Base-by-base conservation (phyloP, 2,113 vertebrate species). In the Sebastes fasciatus region DNA sequence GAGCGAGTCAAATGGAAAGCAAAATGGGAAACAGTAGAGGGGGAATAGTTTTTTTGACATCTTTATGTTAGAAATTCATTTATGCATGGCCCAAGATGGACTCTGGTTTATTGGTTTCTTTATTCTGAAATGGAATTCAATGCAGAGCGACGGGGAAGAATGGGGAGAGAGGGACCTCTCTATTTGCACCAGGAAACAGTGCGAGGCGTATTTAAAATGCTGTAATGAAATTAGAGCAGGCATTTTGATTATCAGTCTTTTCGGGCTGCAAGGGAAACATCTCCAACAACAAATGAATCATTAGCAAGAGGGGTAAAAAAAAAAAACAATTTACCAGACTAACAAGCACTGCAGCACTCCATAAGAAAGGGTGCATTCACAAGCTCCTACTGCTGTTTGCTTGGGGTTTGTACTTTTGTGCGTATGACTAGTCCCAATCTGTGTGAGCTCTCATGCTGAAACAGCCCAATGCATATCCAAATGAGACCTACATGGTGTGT, bases 31-130 rank as follows among this genome's bases (percentile, higher is more conserved):
- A 79, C 66, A 77, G 70, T 74, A 42, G 43, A 79, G 17, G 49
- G 61, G 80, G 68, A 88, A 89, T 82, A 40, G 46, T 40, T 74
- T 69, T 88, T 86, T 54, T 74, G 52, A 79, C 68, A 82, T 81
- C 67, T 84, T 88, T 83, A 81, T 88, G 68, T 89, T 52, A 77
- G 74, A 83, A 86, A 87, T 83, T 73, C 23, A 83, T 89, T 87
- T 75, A 88, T 76, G 76, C 69, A 74, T 71, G 19, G 64, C 57
- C 60, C 6, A 84, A 73, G 84, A 90, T 86, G 63, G 87, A 86
- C 64, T 84, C 55, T 40, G 43, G 54, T 80, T 84, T 85, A 88
- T 84, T 85, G 80, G 64, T 80, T 90, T 89, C 62, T 83, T 82
- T 82, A 61, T 88, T 74, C 74, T 55, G 16, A 80, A 73, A 80